A percentile compares a stretch with the other conserved stretches of the same genome.
These are phyloP conservation scores for Drosophila stalkeri DNA, from an alignment of 2,888 invertebrate species.

Conservation along the genomic window DNA sequence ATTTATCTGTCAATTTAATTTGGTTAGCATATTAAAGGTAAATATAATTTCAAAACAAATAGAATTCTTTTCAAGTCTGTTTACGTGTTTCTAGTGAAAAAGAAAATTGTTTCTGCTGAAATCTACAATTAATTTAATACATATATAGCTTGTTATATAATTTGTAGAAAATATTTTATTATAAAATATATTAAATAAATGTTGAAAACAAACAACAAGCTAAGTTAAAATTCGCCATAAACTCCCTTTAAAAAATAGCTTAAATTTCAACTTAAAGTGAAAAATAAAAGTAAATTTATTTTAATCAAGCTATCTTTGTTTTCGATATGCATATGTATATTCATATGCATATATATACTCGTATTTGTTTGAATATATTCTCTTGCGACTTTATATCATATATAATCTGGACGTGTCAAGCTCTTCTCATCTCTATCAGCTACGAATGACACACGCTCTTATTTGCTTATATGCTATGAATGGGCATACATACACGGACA, in stretches of 20 bases:
- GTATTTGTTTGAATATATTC: neutral
- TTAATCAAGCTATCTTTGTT: neutral
- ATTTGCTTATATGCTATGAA: constrained; percentile 19
- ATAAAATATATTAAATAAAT: too few species aligned
- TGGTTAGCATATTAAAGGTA: neutral
- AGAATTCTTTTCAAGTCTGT: neutral
- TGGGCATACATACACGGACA: constrained; percentile 9
- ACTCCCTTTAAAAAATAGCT: neutral
- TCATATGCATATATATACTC: neutral
- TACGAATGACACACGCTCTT: constrained; percentile 30
- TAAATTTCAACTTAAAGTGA: neutral
- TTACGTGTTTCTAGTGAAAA: neutral
- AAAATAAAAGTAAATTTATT: neutral
- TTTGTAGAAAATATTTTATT: neutral
- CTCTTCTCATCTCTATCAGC: constrained; percentile 20
- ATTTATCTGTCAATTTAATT: neutral
- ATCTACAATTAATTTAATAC: too few species aligned
- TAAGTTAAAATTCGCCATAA: neutral
- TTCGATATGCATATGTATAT: neutral
- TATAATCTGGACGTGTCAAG: constrained; percentile 1
- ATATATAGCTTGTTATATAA: too few species aligned
- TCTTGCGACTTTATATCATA: neutral
- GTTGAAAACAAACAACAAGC: neutral
- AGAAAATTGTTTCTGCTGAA: neutral
- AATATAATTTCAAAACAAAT: neutral